Evolutionary conservation across 2,113 vertebrate genomes (phyloP).

Genomic region (Neolamprologus fasciatus): DNA sequence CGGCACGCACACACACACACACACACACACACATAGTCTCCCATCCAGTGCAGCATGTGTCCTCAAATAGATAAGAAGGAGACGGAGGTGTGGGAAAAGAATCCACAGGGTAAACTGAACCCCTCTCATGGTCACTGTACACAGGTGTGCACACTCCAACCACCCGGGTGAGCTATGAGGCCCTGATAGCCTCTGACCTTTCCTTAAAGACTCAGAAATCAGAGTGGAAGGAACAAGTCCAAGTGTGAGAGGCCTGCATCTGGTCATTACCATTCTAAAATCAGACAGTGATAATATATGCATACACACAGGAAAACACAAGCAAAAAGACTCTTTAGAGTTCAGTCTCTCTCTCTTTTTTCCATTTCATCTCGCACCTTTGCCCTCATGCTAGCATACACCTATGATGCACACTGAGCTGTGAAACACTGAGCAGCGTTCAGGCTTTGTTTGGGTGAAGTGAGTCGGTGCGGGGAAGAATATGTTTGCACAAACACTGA

Average conservation of each 20-base stretch:
- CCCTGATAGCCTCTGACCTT: conserved; percentile 50
- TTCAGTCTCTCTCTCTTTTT: neutral
- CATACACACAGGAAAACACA: neutral
- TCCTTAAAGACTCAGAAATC: conserved; percentile 43
- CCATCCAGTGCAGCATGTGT: conserved; percentile 41
- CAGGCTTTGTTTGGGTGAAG: neutral
- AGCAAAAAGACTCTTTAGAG: neutral
- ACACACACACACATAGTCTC: neutral
- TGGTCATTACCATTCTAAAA: conserved; percentile 36
- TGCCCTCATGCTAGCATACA: neutral
- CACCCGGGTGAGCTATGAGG: conserved; percentile 51
- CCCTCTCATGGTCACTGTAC: conserved; percentile 55
- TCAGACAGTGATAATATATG: conserved; percentile 15
- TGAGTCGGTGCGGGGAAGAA: neutral
- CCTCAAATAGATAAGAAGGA: conserved; percentile 48
- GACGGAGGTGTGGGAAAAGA: conserved; percentile 57
- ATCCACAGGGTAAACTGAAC: conserved; percentile 59
- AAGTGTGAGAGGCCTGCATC: conserved; percentile 59
- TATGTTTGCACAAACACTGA: neutral
- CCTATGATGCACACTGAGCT: neutral
- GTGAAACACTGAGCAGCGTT: neutral
- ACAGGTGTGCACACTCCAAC: conserved; percentile 1
- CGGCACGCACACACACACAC: conserved; percentile 1
- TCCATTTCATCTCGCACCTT: neutral
- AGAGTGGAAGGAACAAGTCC: conserved; percentile 43